These are phyloP conservation scores for Pachymerium ferrugineum DNA, from an alignment of 2,888 invertebrate species.

Conservation along the genomic window DNA sequence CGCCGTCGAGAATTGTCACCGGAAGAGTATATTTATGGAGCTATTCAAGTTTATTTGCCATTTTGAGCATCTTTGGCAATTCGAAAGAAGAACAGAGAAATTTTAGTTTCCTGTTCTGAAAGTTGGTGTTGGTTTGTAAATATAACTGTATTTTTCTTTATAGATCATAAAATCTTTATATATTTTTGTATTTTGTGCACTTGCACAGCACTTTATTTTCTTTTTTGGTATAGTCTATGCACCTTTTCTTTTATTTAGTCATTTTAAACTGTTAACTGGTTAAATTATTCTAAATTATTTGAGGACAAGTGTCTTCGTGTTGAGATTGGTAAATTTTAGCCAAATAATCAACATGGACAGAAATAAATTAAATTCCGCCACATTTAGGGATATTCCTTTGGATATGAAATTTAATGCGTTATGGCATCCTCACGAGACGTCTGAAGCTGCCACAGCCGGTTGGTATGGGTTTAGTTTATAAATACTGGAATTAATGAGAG, in stretches of 20 bases:
- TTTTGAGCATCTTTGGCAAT: conserved; percentile 44
- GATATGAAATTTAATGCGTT: conserved; percentile 95
- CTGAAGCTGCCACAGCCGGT: conserved; percentile 93
- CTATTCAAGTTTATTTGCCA: conserved; percentile 58
- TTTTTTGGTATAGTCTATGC: no score
- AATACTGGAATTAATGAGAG: conserved; percentile 88
- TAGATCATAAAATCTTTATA: no score
- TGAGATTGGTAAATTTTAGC: conserved; percentile 84
- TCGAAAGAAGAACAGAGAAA: conserved; percentile 26
- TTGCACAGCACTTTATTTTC: no score
- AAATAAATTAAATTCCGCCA: conserved; percentile 21
- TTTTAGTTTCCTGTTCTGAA: neutral
- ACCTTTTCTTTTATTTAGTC: no score
- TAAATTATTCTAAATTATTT: no score
- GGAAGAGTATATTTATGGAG: conserved; percentile 61
- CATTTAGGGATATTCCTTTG: conserved; percentile 74
- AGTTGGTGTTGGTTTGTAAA: no score
- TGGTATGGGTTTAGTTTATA: conserved; percentile 99
- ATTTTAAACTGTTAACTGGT: no score
- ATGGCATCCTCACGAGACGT: conserved; percentile 99
- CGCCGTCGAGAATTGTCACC: conserved; percentile 56
- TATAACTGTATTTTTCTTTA: no score
- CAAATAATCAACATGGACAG: neutral
- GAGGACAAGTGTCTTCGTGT: conserved; percentile 98
- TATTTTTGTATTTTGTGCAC: no score